These are phyloP conservation scores for Heliconius hewitsoni DNA, from an alignment of 1,140 invertebrate species.

Conservation along the genomic window DNA sequence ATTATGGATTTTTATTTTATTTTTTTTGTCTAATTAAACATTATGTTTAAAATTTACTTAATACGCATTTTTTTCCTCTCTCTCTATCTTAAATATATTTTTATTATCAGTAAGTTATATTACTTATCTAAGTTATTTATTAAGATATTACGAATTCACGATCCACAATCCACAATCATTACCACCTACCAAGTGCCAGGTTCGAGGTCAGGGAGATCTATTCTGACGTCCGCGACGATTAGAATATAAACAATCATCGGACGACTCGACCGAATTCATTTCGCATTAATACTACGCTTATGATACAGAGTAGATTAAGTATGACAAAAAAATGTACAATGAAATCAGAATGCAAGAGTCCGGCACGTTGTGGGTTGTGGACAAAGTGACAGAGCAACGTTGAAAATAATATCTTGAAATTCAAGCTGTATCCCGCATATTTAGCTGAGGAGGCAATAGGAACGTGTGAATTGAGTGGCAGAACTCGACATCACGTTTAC, in stretches of 20 bases:
- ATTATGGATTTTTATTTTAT: too few species aligned
- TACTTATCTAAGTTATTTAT: not conserved
- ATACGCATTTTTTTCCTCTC: too few species aligned
- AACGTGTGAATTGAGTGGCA: too few species aligned
- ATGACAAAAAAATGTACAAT: not conserved
- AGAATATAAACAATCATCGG: conserved; percentile 65
- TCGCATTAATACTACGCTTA: conserved; percentile 46
- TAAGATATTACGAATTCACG: conserved; percentile 10
- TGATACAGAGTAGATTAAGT: not conserved
- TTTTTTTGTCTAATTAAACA: too few species aligned
- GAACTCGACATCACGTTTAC: too few species aligned
- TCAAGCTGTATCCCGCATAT: too few species aligned
- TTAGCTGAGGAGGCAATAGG: too few species aligned
- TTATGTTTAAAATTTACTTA: too few species aligned
- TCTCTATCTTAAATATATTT: not conserved
- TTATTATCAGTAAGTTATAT: not conserved
- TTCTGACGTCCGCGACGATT: conserved; percentile 57
- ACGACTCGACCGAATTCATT: conserved; percentile 50
- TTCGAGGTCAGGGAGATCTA: conserved; percentile 52
- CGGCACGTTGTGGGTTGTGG: too few species aligned
- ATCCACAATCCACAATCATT: conserved; percentile 19
- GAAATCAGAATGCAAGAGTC: not conserved
- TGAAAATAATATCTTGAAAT: too few species aligned
- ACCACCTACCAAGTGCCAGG: conserved; percentile 34
- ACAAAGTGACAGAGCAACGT: too few species aligned